Base-by-base conservation (phyloP, 2,113 vertebrate species). In the Craseonycteris thonglongyai region DNA sequence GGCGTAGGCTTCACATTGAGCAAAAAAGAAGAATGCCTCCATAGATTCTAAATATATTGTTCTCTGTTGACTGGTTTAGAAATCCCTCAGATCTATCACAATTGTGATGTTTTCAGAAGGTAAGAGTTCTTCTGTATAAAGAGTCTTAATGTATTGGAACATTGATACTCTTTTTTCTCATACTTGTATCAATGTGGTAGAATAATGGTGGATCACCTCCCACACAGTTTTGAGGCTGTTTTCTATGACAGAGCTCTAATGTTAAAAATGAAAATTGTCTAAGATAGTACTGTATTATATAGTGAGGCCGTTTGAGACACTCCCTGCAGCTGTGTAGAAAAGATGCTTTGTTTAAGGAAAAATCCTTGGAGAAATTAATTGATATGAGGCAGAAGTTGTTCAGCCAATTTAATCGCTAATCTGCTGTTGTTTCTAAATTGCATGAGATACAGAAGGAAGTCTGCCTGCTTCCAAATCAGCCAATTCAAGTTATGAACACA, bases 301-400 rank as follows among this genome's bases (percentile, higher is more conserved):
- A 78, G 33, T 54, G 19, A 30, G 54, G 49, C 38, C 82, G 4
- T 95, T 88, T 83, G 42, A 86, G 61, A 96, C 33, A 58, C 72
- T 71, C 30, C 49, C 61, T 79, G 66, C 45, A 94, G 75, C 76
- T 90, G 68, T 88, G 92, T 47, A 92, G 86, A 88, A 85, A 82
- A 75, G 61, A 85, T 63, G 35, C 68, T 89, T 95, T 91, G 91
- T 86, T 93, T 94, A 88, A 95, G 82, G 54, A 81, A 84, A 95
- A 81, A 66, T 58, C 56, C 68, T 93, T 92, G 66, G 90, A 96
- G 93, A 96, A 93, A 90, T 96, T 95, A 93, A 93, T 91, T 93
- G 71, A 84, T 93, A 85, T 90, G 78, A 96, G 66, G 72, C 93
- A 96, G 95, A 96, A 95, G 61, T 76, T 94, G 58, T 96, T 91